These are phyloP conservation scores for Bombus vancouverensis DNA, from an alignment of 1,140 invertebrate genomes.

Conservation along the genomic window DNA sequence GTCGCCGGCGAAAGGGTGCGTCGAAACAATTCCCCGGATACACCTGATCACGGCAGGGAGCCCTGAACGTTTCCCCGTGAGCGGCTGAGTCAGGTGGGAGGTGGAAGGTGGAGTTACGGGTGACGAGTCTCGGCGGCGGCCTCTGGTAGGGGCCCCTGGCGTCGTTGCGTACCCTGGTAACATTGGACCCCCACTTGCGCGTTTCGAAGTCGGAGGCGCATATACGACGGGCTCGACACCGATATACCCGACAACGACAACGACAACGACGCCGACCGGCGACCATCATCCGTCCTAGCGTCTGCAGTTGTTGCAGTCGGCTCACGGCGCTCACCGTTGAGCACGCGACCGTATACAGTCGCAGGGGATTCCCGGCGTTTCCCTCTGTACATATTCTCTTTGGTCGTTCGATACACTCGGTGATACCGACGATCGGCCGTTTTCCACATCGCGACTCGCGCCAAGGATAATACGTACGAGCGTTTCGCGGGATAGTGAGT, in stretches of 20 bases:
- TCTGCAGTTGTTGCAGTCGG: conserved; percentile 73
- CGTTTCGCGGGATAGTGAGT: conserved; percentile 27
- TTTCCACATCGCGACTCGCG: neutral
- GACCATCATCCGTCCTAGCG: conserved; percentile 68
- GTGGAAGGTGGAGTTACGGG: conserved; percentile 64
- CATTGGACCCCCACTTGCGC: conserved; percentile 62
- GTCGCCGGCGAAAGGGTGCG: conserved; percentile 30
- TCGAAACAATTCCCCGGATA: conserved; percentile 49
- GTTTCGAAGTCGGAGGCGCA: conserved; percentile 44
- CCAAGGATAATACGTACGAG: neutral
- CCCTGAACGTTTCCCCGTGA: conserved; percentile 35
- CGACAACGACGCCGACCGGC: conserved; percentile 57
- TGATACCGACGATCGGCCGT: neutral
- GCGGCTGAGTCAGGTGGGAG: conserved; percentile 52
- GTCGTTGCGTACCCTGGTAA: conserved; percentile 63
- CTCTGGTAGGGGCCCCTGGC: conserved; percentile 56
- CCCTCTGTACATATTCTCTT: neutral
- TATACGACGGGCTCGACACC: conserved; percentile 40
- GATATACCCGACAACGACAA: conserved; percentile 35
- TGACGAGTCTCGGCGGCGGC: conserved; percentile 58
- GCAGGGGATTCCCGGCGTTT: conserved; percentile 31
- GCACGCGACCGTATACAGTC: conserved; percentile 61
- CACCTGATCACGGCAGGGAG: conserved; percentile 53
- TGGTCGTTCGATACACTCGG: neutral
- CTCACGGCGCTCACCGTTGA: conserved; percentile 65